Evolutionary conservation across 2,888 invertebrate species (phyloP).

Genomic region (Alloplasta piceator): DNA sequence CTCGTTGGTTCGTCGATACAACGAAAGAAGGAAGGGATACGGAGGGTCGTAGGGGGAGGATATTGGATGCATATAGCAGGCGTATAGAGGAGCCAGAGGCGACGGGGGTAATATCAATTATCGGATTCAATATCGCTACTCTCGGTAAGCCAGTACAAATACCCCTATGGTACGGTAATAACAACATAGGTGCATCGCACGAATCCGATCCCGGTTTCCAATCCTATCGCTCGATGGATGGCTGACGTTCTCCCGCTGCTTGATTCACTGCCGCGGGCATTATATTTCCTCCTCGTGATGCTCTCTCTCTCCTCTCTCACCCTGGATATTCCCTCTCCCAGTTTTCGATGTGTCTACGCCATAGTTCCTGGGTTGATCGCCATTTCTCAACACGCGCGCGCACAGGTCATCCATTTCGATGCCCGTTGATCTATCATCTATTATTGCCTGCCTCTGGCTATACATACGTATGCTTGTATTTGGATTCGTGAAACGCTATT

Average conservation of each 20-base stretch:
- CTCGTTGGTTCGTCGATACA: slow-evolving; percentile 48
- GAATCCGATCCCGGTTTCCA: slow-evolving; percentile 78
- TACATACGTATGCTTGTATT: not conserved
- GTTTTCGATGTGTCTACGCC: slow-evolving; percentile 31
- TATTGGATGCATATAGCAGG: slow-evolving; percentile 20
- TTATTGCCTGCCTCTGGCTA: not conserved
- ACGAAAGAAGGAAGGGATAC: slow-evolving; percentile 19
- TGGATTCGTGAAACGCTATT: slow-evolving; percentile 3
- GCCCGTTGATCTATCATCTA: slow-evolving; percentile 37
- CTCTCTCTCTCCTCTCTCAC: slow-evolving; percentile 34
- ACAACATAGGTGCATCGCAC: slow-evolving; percentile 80
- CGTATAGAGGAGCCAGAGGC: slow-evolving; percentile 50
- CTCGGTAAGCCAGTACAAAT: slow-evolving; percentile 83
- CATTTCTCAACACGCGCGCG: slow-evolving; percentile 49
- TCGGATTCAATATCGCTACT: slow-evolving; percentile 83
- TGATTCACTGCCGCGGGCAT: slow-evolving; percentile 69
- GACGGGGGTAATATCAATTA: slow-evolving; percentile 81
- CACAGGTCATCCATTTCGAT: slow-evolving; percentile 58
- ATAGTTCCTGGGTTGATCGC: slow-evolving; percentile 54
- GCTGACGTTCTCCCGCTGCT: slow-evolving; percentile 75
- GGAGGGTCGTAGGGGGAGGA: slow-evolving; percentile 24
- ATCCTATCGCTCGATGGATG: slow-evolving; percentile 78
- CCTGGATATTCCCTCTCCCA: slow-evolving; percentile 25
- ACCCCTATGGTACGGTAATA: slow-evolving; percentile 82
- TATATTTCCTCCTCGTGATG: slow-evolving; percentile 68